Evolutionary conservation across 2,888 invertebrate species (phyloP), one percentile per base, ranked within the genome.

Genomic region (Lacanobia oleracea): DNA sequence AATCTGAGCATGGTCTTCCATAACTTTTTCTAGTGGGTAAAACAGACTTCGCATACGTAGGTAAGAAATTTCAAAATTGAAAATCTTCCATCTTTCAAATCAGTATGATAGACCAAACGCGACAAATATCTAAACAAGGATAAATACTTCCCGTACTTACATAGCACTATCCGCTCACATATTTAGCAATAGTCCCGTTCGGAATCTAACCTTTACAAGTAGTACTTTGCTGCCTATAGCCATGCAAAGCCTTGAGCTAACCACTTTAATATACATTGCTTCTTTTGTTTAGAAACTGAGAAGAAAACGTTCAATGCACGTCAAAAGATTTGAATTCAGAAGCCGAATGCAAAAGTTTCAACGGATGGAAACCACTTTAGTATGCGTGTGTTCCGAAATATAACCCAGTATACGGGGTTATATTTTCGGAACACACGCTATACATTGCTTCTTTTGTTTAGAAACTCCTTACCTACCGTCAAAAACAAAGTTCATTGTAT

Each of bases 111-210:
- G 12, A 10, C 23, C 2, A 40, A 66, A 59, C 48, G n/a, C 48
- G 12, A 73, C 40, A 61, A 72, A 53, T 62, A 50, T 63, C 48
- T 54, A 8, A 60, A 74, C 50, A 62, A 54, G 54, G 40, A 60
- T 66, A 67, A 82, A 66, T 64, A 77, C 73, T 79, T 82, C 68
- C 79, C 43, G 63, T 67, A 51, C 57, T 23, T 37, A 65, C 62
- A 66, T 18, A 78, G 67, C 33, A 27, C 57, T 48, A 78, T 81
- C 78, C 75, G 78, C 59, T 78, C 62, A 73, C 67, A 66, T 70
- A 81, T 73, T 84, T 76, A 82, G 69, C 57, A 77, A 72, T 18
- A 72, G 65, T 84, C 48, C 73, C 72, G 81, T 75, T 73, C 10
- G 66, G 71, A 70, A 81, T 62, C 59, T 68, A 77, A 73, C 79